Evolutionary conservation across 2,797 vertebrate species (phyloP).

Genomic region (Myotis vivesi): DNA sequence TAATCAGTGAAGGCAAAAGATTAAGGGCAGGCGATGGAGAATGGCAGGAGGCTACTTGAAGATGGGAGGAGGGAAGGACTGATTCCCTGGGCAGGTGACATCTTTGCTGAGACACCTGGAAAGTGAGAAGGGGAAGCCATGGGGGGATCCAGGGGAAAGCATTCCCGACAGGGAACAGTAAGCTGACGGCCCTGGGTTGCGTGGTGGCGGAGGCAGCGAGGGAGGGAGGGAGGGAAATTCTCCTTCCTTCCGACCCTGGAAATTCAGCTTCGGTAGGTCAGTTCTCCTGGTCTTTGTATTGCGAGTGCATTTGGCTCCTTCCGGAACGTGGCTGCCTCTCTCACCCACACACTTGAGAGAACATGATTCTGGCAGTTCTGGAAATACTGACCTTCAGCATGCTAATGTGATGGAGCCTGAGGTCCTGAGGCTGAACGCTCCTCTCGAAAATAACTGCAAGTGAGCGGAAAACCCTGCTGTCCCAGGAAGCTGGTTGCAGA

Average conservation of each 20-base stretch:
- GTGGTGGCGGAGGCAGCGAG: not conserved
- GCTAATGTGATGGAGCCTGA: slow-evolving; percentile 45
- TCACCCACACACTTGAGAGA: slow-evolving; percentile 47
- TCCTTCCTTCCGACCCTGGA: slow-evolving; percentile 5
- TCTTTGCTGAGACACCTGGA: not conserved
- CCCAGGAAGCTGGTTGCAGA: not conserved
- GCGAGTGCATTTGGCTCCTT: slow-evolving; percentile 51
- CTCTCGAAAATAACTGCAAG: slow-evolving; percentile 35
- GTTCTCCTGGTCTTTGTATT: not conserved
- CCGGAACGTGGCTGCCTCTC: not conserved
- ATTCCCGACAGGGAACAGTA: not conserved
- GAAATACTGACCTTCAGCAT: slow-evolving; percentile 54
- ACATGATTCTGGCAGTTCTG: slow-evolving; percentile 27
- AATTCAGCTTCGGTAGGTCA: not conserved
- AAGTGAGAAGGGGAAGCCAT: not conserved
- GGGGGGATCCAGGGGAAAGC: not conserved
- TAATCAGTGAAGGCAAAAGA: not conserved
- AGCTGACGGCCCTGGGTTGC: not conserved
- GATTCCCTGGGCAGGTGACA: not conserved
- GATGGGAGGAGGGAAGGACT: not conserved
- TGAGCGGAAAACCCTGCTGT: not conserved
- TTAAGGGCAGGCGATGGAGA: not conserved
- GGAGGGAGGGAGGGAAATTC: not conserved
- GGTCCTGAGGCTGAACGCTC: not conserved
- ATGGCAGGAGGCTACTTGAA: not conserved